phyloP scores from a whole-genome alignment of 1,140 invertebrate species.

The Leptestheria dahalacensis region DNA sequence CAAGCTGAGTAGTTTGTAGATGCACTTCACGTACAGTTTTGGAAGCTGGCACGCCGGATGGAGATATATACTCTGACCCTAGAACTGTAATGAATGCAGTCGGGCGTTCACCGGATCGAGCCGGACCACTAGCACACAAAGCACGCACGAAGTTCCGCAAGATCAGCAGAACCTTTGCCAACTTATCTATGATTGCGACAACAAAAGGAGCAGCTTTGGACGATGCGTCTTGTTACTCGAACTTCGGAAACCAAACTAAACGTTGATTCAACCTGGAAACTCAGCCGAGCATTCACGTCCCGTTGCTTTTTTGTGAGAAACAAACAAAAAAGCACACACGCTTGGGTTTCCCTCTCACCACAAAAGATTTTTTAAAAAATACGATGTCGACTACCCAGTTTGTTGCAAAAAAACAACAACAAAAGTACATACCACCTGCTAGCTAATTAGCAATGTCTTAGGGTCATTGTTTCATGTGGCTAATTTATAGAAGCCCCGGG shows the following conservation, averaged over 20 bases:
- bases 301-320: not conserved
- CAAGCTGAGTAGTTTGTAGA: not conserved
- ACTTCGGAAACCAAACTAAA: not conserved
- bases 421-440: too few relatives aligned
- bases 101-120: too few relatives aligned
- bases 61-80: too few relatives aligned
- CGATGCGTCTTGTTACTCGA: not conserved
- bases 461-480: too few relatives aligned
- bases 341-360: not conserved
- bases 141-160: too few relatives aligned
- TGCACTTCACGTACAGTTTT: not conserved
- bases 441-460: too few relatives aligned
- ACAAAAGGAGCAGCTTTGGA: not conserved
- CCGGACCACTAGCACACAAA: too few relatives aligned
- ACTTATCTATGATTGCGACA: not conserved
- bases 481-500: too few relatives aligned
- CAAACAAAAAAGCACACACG: not conserved
- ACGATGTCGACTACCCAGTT: not conserved
- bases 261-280: not conserved
- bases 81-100: too few relatives aligned
- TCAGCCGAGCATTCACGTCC: not conserved
- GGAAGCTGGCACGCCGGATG: too few relatives aligned
- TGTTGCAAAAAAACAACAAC: too few relatives aligned
- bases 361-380: not conserved
- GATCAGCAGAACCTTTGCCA: not conserved